Evolutionary conservation across 2,797 vertebrate genomes (phyloP), one percentile per base, ranked within the genome.

Genomic region (Sebastes jordani): DNA sequence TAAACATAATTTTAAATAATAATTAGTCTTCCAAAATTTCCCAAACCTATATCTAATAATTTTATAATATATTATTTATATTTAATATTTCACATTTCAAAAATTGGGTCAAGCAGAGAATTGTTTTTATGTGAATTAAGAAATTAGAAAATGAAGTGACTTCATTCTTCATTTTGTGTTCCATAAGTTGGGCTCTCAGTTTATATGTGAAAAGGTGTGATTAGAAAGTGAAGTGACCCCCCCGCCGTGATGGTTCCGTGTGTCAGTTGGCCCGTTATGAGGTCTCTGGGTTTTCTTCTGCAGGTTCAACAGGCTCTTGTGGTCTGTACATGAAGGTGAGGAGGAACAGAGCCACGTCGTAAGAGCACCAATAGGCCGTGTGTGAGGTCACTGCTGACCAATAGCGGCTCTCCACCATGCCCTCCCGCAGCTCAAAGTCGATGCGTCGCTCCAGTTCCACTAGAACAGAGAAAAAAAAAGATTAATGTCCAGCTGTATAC

Each of bases 371-470:
- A 18, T 99, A 99, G 67, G 97, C 97, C 1, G 98, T 99, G 90
- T 99, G 98, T 0, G 98, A 99, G 0, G 98, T 99, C 91, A 99
- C 98, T 0, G 98, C 97, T 0, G 98, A 99, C 98, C 97, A 98
- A 80, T 99, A 99, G 79, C 98, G 96, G 93, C 97, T 99, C 93
- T 99, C 97, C 93, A 99, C 98, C 5, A 99, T 90, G 55, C 98
- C 98, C 91, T 99, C 98, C 82, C 98, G 92, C 91, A 99, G 96
- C 92, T 99, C 98, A 54, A 98, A 99, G 91, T 99, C 98, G 6
- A 99, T 97, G 86, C 98, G 97, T 88, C 96, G 91, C 88, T 99
- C 97, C 95, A 99, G 87, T 49, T 99, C 97, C 95, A 97, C 97
- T 98, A 75, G 2, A 92, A 93, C 36, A 89, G 4, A 90, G 80